Percentiles rank a stretch among this genome's conserved stretches.
Conservation (phyloP, 2,797 vertebrate genomes). For the Pteropus rufus region DNA sequence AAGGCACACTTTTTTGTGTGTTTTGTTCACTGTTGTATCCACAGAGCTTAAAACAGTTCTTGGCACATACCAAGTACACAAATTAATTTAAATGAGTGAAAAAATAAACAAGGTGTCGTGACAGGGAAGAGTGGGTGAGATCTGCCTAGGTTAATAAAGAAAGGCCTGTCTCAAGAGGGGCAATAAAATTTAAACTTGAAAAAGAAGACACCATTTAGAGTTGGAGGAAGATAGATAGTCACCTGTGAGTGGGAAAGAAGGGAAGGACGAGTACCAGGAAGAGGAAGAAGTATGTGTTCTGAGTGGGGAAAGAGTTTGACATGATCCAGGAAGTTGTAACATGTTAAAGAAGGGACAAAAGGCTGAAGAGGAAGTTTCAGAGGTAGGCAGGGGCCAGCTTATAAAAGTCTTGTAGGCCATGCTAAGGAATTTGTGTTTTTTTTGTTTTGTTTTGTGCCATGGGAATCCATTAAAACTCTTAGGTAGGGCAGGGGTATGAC, state of each 20-base stretch:
- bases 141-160: background rate
- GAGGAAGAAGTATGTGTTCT: background rate
- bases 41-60: background rate
- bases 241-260: no score
- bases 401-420: background rate
- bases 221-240: background rate
- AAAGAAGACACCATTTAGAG: background rate
- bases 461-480: background rate
- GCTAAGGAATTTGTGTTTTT: background rate
- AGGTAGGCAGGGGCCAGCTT: background rate
- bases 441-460: background rate
- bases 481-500: background rate
- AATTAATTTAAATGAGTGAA: background rate
- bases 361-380: background rate
- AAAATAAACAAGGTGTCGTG: background rate
- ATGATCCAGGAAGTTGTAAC: background rate
- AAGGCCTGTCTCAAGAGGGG: background rate
- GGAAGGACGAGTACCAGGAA: background rate
- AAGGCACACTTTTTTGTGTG: background rate
- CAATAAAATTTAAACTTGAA: background rate
- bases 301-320: background rate
- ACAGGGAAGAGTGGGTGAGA: background rate
- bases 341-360: background rate
- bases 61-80: background rate
- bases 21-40: background rate